These are phyloP conservation scores for Coluber constrictor DNA, from an alignment of 2,797 vertebrate species.

Conservation along the genomic window DNA sequence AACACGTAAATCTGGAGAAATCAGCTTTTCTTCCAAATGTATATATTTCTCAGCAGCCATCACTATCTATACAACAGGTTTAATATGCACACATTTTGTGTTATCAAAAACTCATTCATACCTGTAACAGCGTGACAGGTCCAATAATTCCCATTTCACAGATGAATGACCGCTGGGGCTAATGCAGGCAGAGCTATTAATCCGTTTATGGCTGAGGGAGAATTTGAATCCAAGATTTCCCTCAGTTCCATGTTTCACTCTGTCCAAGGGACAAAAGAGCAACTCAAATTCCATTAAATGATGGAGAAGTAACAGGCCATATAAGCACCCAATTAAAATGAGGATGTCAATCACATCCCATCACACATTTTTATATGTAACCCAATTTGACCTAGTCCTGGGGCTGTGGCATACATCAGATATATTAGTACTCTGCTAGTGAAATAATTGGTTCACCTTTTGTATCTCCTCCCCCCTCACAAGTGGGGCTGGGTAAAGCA, in stretches of 20 bases:
- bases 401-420: background rate
- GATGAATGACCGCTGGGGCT: background rate
- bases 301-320: background rate
- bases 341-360: background rate
- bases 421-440: background rate
- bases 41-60: slow-evolving; percentile 35
- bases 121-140: background rate
- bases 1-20: slow-evolving; percentile 47
- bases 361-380: background rate
- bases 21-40: slow-evolving; percentile 31
- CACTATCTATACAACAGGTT: slow-evolving; percentile 17
- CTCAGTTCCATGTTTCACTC: background rate
- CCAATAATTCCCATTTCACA: slow-evolving; percentile 1
- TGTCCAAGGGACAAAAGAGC: background rate
- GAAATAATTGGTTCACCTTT: background rate
- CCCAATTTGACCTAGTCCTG: background rate
- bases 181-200: background rate
- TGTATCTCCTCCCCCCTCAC: no score
- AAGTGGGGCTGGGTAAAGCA: background rate
- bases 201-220: background rate
- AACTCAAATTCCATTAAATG: background rate
- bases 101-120: background rate
- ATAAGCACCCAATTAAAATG: background rate
- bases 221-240: background rate
- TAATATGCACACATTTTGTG: background rate